Conservation (phyloP, 2,888 invertebrate genomes). For the Aspidiotus destructor region DNA sequence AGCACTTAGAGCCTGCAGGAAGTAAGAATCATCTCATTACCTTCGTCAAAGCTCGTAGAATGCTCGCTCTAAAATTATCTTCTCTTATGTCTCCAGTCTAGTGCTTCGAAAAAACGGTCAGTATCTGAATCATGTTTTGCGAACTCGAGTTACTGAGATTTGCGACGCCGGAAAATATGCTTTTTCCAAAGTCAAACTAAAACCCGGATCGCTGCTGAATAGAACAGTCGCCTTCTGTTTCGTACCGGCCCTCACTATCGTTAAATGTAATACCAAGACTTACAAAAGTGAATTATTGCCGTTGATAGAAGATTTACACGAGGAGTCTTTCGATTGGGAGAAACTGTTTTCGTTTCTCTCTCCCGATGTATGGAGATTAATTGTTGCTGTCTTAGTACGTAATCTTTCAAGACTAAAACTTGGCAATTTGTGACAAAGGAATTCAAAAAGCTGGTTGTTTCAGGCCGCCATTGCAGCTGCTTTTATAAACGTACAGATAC, state of each 20-base stretch:
- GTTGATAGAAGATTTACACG: slow-evolving; percentile 29
- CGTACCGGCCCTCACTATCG: neutral
- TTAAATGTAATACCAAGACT: neutral
- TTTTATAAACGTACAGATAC: slow-evolving; percentile 79
- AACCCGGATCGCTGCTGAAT: neutral
- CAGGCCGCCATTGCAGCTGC: slow-evolving; percentile 83
- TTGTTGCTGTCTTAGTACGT: slow-evolving; percentile 69
- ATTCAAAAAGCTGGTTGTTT: slow-evolving; percentile 28
- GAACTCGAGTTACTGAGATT: too few species aligned
- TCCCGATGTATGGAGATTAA: slow-evolving; percentile 65
- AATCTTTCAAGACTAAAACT: slow-evolving; percentile 19
- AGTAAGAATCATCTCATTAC: neutral
- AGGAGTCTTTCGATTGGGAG: slow-evolving; percentile 65
- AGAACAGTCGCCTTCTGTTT: neutral
- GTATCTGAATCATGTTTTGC: too few species aligned
- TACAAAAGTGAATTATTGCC: neutral
- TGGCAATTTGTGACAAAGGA: neutral
- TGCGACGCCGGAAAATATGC: too few species aligned
- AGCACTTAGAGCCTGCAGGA: neutral
- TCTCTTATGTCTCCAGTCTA: too few species aligned
- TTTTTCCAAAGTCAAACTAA: neutral
- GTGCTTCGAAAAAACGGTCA: too few species aligned
- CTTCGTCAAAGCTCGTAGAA: too few species aligned
- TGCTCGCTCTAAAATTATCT: too few species aligned
- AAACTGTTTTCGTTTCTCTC: slow-evolving; percentile 61